phyloP scores from a whole-genome alignment of 92 coral and sea anemone genomes.

The Epizoanthus illoricatus region DNA sequence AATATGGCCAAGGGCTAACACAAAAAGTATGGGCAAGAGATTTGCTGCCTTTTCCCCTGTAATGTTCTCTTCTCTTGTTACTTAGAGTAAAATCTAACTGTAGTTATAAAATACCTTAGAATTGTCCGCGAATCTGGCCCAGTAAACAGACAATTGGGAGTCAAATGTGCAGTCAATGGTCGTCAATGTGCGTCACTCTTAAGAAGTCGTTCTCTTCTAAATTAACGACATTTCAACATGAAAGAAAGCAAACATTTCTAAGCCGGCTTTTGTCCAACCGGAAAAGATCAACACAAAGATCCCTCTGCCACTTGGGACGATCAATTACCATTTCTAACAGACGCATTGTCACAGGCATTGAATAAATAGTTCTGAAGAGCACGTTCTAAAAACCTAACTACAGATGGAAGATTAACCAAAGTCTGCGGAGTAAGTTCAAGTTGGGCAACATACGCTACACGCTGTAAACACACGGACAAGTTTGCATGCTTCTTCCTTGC shows the following conservation, averaged over 20 bases:
- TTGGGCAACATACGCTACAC: neutral
- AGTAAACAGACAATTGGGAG: neutral
- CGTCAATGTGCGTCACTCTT: constrained; percentile 23
- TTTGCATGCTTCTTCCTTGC: neutral
- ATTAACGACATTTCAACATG: constrained; percentile 12
- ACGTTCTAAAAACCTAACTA: constrained; percentile 2
- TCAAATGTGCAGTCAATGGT: neutral
- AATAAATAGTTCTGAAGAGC: neutral
- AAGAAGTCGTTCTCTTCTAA: constrained; percentile 9
- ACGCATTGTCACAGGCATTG: neutral
- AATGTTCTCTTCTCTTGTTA: too few relatives aligned
- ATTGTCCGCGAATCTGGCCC: neutral
- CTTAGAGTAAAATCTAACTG: too few relatives aligned
- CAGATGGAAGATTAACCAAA: neutral
- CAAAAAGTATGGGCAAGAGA: too few relatives aligned
- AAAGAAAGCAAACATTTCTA: constrained; percentile 7
- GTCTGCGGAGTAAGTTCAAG: neutral
- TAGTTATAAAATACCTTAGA: too few relatives aligned
- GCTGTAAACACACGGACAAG: neutral
- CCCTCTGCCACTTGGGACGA: neutral
- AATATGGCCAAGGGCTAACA: too few relatives aligned
- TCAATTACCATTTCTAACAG: neutral
- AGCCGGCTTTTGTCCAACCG: neutral
- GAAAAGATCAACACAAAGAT: neutral
- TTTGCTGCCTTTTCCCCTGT: too few relatives aligned